Base-by-base conservation (phyloP, 2,888 invertebrate genomes). In the Julus scanicus region DNA sequence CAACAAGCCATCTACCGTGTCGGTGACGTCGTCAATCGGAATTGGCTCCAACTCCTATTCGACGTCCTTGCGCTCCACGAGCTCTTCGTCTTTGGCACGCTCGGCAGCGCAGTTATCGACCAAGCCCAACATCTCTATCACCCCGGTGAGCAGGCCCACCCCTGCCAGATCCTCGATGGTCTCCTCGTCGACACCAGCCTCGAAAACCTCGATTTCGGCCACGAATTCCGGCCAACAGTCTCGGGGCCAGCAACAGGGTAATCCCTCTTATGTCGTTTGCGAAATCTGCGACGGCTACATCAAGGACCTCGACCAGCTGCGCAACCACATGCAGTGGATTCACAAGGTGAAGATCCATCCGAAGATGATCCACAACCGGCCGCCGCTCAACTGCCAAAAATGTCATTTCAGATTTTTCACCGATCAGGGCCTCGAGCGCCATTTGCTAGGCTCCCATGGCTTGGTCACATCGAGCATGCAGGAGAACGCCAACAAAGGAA, bases 241-340 rank as follows among this genome's bases (percentile, higher is more conserved):
- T n/a, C 87, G 53, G 80, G 84, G 57, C 91, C 90, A 57, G 40
- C 48, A 57, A n/a, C 90, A 90, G 87, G 90, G 90, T 89, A 95
- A 95, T 90, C 90, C 90, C 48, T 95, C 96, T 48, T 97, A 97
- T 92, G 97, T 98, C 90, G 97, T 98, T 90, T 99, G 98, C 92
- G 98, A 98, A 93, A 98, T 98, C 90, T 99, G 98, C 93, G 98
- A 98, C 91, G 98, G 98, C 39, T 98, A 98, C 92, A 98, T 98
- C 89, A 97, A 98, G 94, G 98, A 98, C 92, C 94, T 98, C 91
- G 97, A 98, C 91, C 97, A 98, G 92, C 93, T 98, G 89, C 94
- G 98, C 90, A 98, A 98, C 92, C 98, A 98, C 92, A 98, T 98
- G 97, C 98, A 97, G 92, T 98, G 97, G 97, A 98, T 98, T 92